These are phyloP conservation scores for Chionodraco myersi DNA, from an alignment of 2,113 vertebrate genomes.

Conservation along the genomic window DNA sequence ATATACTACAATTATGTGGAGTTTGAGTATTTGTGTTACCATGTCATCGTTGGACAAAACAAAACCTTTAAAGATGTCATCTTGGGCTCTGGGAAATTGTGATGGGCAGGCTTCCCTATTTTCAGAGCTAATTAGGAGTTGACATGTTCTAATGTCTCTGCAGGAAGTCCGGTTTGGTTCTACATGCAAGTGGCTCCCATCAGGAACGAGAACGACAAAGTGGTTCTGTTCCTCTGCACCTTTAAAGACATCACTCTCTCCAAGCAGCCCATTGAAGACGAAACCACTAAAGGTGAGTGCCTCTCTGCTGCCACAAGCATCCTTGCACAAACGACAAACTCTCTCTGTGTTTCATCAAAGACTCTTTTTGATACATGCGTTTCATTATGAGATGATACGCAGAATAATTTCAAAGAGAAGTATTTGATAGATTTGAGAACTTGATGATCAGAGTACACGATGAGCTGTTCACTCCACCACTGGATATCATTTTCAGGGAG, in stretches of 20 bases:
- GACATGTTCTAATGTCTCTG: not conserved
- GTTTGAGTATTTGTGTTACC: too few species aligned
- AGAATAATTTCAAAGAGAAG: not conserved
- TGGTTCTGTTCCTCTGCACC: constrained; percentile 97
- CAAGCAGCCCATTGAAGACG: constrained; percentile 98
- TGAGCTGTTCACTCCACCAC: not conserved
- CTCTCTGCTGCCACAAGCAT: too few species aligned
- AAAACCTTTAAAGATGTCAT: too few species aligned
- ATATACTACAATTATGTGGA: too few species aligned
- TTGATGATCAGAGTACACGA: not conserved
- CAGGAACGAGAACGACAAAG: constrained; percentile 97
- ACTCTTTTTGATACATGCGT: not conserved
- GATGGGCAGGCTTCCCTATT: too few species aligned
- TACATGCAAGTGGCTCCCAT: constrained; percentile 99
- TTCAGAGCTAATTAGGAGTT: not conserved
- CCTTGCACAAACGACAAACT: not conserved
- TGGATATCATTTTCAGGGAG: not conserved
- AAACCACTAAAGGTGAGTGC: constrained; percentile 92
- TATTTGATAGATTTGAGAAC: not conserved
- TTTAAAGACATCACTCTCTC: constrained; percentile 99
- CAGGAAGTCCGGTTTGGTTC: constrained; percentile 98
- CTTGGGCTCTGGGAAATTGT: too few species aligned
- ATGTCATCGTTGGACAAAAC: too few species aligned
- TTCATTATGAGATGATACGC: constrained; percentile 1
- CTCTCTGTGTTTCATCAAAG: not conserved